These are phyloP conservation scores for Hassar affinis DNA, from an alignment of 2,113 vertebrate species.

Conservation along the genomic window DNA sequence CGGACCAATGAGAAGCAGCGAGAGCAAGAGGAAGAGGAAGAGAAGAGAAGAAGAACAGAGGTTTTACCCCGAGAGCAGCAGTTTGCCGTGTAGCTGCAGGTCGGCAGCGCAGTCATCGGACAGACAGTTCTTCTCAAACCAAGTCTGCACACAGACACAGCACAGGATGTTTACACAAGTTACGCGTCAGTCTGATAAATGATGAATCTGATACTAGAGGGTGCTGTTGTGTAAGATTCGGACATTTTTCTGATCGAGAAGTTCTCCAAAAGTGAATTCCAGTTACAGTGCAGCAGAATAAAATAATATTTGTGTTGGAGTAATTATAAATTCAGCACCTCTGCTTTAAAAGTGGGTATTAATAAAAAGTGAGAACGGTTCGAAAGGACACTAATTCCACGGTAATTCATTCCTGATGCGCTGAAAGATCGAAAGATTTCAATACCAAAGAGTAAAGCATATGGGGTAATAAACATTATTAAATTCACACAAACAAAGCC, in stretches of 20 bases:
- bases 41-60: neutral
- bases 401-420: constrained; percentile 53
- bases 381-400: constrained; percentile 39
- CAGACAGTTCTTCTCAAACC: constrained; percentile 95
- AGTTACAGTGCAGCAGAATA: neutral
- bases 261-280: neutral
- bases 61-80: constrained; percentile 87
- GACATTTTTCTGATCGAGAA: neutral
- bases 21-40: constrained; percentile 22
- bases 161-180: constrained; percentile 59
- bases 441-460: constrained; percentile 57
- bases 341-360: neutral
- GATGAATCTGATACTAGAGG: constrained; percentile 58
- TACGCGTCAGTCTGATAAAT: constrained; percentile 38
- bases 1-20: constrained; percentile 29
- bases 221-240: constrained; percentile 60
- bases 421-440: constrained; percentile 56
- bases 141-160: constrained; percentile 77
- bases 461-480: constrained; percentile 51
- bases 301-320: constrained; percentile 23
- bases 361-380: neutral
- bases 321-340: constrained; percentile 12
- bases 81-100: constrained; percentile 84
- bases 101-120: constrained; percentile 96
- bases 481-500: constrained; percentile 66